Evolutionary conservation across 1,140 invertebrate genomes (phyloP).

Genomic region (Cydia fagiglandana): DNA sequence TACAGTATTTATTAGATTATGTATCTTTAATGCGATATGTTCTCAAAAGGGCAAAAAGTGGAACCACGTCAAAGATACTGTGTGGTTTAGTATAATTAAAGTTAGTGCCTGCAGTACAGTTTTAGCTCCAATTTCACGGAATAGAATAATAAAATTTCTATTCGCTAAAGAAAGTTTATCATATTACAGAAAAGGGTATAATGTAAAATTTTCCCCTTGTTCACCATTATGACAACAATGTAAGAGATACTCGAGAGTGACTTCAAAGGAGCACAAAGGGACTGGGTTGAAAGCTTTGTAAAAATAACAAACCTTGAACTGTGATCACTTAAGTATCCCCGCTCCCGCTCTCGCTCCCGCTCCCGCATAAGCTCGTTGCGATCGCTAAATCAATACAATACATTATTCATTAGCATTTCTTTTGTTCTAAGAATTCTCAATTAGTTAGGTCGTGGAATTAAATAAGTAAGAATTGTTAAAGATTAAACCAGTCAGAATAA

Average conservation of each 20-base stretch:
- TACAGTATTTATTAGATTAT: too few species aligned
- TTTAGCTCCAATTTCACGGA: not conserved
- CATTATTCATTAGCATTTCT: slow-evolving; percentile 14
- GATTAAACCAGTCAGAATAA: too few species aligned
- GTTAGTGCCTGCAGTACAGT: too few species aligned
- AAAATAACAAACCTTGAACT: slow-evolving; percentile 83
- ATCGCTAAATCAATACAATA: slow-evolving; percentile 80
- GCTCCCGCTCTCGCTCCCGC: slow-evolving; percentile 85
- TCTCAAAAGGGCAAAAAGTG: too few species aligned
- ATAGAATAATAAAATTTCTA: not conserved
- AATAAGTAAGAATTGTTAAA: not conserved
- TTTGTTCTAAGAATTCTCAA: not conserved
- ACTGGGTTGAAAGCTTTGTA: slow-evolving; percentile 4
- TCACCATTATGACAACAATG: slow-evolving; percentile 1
- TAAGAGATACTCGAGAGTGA: slow-evolving; percentile 6
- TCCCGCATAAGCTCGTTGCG: slow-evolving; percentile 88
- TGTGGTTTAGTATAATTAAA: too few species aligned
- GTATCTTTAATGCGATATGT: too few species aligned
- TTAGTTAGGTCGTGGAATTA: not conserved
- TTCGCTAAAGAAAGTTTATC: not conserved
- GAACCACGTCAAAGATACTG: too few species aligned
- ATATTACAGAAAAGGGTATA: slow-evolving; percentile 17
- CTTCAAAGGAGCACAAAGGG: slow-evolving; percentile 21
- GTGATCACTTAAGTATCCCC: slow-evolving; percentile 92
- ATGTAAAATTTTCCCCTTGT: not conserved